Percentiles rank a stretch among this genome's conserved stretches.
phyloP scores from a whole-genome alignment of 2,797 vertebrate genomes.

The Triplophysa yarkandensis region DNA sequence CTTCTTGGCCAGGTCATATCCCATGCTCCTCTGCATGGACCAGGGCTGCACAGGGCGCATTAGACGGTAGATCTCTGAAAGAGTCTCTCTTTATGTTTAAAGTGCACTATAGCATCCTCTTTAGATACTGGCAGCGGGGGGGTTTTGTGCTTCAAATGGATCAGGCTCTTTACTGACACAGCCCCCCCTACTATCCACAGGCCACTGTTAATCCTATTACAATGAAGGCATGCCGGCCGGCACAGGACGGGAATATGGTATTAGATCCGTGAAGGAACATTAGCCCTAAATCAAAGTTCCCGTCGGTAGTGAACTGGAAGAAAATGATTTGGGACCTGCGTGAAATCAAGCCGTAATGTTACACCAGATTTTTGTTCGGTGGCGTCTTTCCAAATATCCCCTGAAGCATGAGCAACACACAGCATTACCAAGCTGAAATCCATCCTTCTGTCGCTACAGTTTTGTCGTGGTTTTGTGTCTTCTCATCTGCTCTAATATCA shows the following conservation, averaged over 20 bases:
- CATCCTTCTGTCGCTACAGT: slow-evolving; percentile 32
- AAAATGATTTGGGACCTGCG: slow-evolving; percentile 65
- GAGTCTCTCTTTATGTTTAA: slow-evolving; percentile 54
- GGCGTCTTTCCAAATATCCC: slow-evolving; percentile 24
- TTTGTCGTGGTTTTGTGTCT: slow-evolving; percentile 22
- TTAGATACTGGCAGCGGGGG: slow-evolving; percentile 63
- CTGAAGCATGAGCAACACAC: slow-evolving; percentile 15
- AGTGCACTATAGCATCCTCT: slow-evolving; percentile 66
- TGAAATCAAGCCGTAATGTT: slow-evolving; percentile 58
- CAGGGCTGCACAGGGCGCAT: slow-evolving; percentile 27
- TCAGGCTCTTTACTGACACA: slow-evolving; percentile 64
- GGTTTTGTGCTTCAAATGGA: slow-evolving; percentile 70
- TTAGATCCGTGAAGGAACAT: slow-evolving; percentile 75
- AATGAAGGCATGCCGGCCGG: slow-evolving; percentile 72
- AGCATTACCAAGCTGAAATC: slow-evolving; percentile 17
- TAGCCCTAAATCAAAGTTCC: slow-evolving; percentile 74
- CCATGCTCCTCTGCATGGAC: slow-evolving; percentile 28
- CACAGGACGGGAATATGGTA: slow-evolving; percentile 68
- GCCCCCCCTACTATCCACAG: slow-evolving; percentile 68
- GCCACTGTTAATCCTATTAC: slow-evolving; percentile 76
- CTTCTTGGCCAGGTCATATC: slow-evolving; percentile 58
- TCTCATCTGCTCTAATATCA: not conserved
- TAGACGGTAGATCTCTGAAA: not conserved
- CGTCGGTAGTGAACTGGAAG: slow-evolving; percentile 69
- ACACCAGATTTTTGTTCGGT: slow-evolving; percentile 43